Evolutionary conservation across 2,888 invertebrate genomes (phyloP).

Genomic region (Apantesis nais): DNA sequence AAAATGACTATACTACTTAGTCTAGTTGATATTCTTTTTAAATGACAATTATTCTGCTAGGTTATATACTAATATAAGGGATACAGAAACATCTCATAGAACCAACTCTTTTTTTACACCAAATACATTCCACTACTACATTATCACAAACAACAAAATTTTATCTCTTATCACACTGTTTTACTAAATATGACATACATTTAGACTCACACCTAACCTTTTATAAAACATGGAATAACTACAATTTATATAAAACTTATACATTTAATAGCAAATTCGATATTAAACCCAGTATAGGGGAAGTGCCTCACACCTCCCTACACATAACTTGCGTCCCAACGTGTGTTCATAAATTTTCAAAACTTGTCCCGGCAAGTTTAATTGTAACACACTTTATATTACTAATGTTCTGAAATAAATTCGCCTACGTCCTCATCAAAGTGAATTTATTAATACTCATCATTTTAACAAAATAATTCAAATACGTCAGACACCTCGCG

Average conservation of each 20-base stretch:
- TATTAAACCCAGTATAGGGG: background rate
- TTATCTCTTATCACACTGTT: background rate
- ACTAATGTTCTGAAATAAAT: slow-evolving; percentile 8
- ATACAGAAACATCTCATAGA: background rate
- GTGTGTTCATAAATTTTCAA: background rate
- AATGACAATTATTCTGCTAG: background rate
- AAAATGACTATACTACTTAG: too few relatives aligned
- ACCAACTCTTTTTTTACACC: background rate
- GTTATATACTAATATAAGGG: background rate
- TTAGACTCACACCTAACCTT: background rate
- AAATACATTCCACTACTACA: background rate
- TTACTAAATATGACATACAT: background rate
- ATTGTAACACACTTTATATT: background rate
- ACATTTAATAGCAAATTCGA: background rate
- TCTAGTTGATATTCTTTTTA: too few relatives aligned
- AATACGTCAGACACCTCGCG: too few relatives aligned
- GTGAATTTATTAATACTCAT: too few relatives aligned
- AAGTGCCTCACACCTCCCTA: background rate
- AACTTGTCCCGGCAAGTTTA: too few relatives aligned
- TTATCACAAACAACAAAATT: background rate
- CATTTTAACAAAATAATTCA: too few relatives aligned
- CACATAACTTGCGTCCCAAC: background rate
- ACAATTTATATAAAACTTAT: background rate
- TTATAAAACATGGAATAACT: background rate
- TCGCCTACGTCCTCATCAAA: too few relatives aligned